These are phyloP conservation scores for Triplophysa rosa DNA, from an alignment of 2,113 vertebrate genomes.

Conservation along the genomic window DNA sequence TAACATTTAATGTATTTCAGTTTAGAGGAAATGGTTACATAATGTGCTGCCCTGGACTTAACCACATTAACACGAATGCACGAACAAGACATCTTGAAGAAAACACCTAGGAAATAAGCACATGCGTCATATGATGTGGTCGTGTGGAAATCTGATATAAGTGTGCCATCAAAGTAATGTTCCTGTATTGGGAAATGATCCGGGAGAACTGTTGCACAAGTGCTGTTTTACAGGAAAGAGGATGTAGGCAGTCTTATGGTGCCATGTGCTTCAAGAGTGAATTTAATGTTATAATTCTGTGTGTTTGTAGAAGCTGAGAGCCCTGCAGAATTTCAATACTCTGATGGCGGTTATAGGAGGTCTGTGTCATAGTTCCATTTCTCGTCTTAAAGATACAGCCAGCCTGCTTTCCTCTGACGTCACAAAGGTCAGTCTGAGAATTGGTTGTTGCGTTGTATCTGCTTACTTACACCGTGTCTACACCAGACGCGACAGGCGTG, in stretches of 20 bases:
- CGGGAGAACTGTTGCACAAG: constrained; percentile 36
- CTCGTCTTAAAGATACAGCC: constrained; percentile 87
- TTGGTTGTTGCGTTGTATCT: neutral
- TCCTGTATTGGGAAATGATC: constrained; percentile 41
- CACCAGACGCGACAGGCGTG: no score
- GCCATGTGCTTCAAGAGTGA: neutral
- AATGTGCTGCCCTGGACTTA: constrained; percentile 12
- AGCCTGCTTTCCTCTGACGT: constrained; percentile 82
- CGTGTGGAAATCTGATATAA: constrained; percentile 13
- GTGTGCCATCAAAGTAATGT: constrained; percentile 26
- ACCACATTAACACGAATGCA: neutral
- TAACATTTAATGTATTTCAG: neutral
- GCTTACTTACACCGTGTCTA: neutral
- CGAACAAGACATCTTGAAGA: constrained; percentile 12
- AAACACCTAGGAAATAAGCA: constrained; percentile 37
- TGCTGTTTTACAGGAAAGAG: constrained; percentile 42
- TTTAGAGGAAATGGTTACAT: constrained; percentile 37
- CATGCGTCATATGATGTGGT: constrained; percentile 29
- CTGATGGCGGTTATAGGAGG: constrained; percentile 90
- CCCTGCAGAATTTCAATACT: constrained; percentile 90
- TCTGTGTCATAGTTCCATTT: constrained; percentile 89
- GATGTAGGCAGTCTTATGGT: constrained; percentile 1
- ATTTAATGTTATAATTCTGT: neutral
- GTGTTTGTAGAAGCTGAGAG: constrained; percentile 75
- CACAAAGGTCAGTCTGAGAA: constrained; percentile 78